Evolutionary conservation across 2,888 invertebrate species (phyloP), one percentile per base, ranked within the genome.

Genomic region (Athalia circularis): DNA sequence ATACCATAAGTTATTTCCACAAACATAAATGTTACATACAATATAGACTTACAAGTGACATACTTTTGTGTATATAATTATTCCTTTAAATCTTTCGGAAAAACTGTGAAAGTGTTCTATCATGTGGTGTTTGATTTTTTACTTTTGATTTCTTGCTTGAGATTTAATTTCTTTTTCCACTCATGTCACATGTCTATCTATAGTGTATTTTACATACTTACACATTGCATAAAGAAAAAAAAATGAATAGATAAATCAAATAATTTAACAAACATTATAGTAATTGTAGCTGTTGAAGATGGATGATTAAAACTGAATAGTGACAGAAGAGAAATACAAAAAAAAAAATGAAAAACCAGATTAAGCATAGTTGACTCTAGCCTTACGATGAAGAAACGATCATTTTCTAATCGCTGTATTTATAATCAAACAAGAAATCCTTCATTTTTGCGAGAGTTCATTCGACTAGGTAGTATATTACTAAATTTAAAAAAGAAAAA

Each of bases 371-470:
- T 80, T 79, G 80, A 82, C 79, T 82, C 81, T 82, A 82, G 82
- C 83, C 82, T 83, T 83, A 83, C 81, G 82, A 82, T 79, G 81
- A 83, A 82, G 80, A 83, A 82, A 82, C 82, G 83, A 83, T 83
- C 83, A 82, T 83, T 83, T 83, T 83, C 82, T 83, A 83, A 83
- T 83, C 81, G 83, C 83, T 83, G 83, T 83, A 83, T 83, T 83
- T 81, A 80, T 82, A 82, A 82, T 80, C 75, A 81, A 81, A 82
- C 54, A 29, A 72, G 45, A 52, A 70, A 82, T 80, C 80, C 80
- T 80, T 80, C 80, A 81, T 81, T 77, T 81, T 77, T 79, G 76
- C 79, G 80, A 62, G 80, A 80, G 79, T 81, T 82, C 81, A 75
- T 70, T 59, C 78, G 70, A 43, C 76, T 52, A 64, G 68, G 77